phyloP scores from a whole-genome alignment of 2,797 vertebrate genomes.

The Amazona ochrocephala region DNA sequence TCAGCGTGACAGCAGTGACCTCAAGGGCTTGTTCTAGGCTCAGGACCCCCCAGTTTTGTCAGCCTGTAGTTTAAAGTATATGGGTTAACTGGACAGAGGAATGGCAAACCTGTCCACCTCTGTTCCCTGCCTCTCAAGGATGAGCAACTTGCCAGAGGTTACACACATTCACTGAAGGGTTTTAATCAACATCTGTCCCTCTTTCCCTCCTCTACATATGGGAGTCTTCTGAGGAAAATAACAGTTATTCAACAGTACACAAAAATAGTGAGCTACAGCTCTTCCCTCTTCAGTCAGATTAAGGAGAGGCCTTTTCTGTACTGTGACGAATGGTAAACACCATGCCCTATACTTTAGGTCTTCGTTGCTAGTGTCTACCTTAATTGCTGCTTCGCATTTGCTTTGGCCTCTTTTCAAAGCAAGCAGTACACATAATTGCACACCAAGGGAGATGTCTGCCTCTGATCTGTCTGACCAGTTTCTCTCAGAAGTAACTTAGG shows the following conservation, averaged over 20 bases:
- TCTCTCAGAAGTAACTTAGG: constrained; percentile 44
- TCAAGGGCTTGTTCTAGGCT: not conserved
- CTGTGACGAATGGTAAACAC: not conserved
- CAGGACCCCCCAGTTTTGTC: not conserved
- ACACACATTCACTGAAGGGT: not conserved
- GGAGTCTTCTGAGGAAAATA: not conserved
- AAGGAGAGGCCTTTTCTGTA: not conserved
- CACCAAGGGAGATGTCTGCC: constrained; percentile 26
- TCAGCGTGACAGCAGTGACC: not conserved
- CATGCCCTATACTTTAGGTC: not conserved
- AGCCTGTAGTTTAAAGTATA: not conserved
- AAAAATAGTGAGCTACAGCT: not conserved
- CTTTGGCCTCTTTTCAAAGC: constrained; percentile 54
- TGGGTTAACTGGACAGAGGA: not conserved
- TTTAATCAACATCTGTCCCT: not conserved
- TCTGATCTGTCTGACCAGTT: constrained; percentile 48
- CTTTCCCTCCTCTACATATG: not conserved
- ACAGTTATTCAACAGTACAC: not conserved
- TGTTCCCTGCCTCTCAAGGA: not conserved
- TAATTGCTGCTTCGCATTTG: constrained; percentile 29
- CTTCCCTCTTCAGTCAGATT: not conserved
- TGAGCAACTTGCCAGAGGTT: not conserved
- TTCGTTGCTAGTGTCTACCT: not conserved
- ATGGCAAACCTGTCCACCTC: not conserved
- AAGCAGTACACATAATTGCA: constrained; percentile 8